Evolutionary conservation across 2,797 vertebrate species (phyloP).

Genomic region (Syndactyla subalaris): DNA sequence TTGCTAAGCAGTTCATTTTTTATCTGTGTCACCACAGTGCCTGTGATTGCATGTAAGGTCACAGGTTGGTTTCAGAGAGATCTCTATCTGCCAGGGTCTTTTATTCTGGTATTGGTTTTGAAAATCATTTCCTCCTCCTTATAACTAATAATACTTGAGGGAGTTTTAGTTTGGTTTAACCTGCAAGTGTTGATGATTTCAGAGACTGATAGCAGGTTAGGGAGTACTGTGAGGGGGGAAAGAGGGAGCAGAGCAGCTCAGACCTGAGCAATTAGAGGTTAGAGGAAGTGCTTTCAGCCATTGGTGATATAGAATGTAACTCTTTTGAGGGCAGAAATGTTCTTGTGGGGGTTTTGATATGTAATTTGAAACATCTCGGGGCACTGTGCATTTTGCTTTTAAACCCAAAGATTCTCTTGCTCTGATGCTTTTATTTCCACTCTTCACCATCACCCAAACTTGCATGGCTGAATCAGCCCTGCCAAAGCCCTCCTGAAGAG

Average conservation of each 20-base stretch:
- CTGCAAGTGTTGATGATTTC: background rate
- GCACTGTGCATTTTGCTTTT: background rate
- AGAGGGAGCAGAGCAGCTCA: slow-evolving; percentile 17
- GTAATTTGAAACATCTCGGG: background rate
- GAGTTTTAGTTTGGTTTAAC: slow-evolving; percentile 29
- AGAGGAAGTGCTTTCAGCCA: background rate
- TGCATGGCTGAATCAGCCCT: background rate
- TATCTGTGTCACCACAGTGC: background rate
- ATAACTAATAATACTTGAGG: slow-evolving; percentile 11
- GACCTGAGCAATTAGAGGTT: background rate
- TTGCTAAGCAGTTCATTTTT: background rate
- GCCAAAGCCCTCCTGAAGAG: background rate
- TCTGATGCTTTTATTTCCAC: background rate
- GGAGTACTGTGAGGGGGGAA: background rate
- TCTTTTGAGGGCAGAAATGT: slow-evolving; percentile 2
- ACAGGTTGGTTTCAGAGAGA: background rate
- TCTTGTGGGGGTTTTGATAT: background rate
- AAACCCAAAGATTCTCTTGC: background rate
- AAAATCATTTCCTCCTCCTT: slow-evolving; percentile 4
- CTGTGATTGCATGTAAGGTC: background rate
- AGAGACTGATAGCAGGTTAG: slow-evolving; percentile 35
- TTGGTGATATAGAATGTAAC: background rate
- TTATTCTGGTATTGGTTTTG: background rate
- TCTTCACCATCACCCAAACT: background rate
- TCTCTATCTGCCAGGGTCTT: background rate